phyloP scores from a whole-genome alignment of 2,797 vertebrate genomes.

The Malurus leucopterus region DNA sequence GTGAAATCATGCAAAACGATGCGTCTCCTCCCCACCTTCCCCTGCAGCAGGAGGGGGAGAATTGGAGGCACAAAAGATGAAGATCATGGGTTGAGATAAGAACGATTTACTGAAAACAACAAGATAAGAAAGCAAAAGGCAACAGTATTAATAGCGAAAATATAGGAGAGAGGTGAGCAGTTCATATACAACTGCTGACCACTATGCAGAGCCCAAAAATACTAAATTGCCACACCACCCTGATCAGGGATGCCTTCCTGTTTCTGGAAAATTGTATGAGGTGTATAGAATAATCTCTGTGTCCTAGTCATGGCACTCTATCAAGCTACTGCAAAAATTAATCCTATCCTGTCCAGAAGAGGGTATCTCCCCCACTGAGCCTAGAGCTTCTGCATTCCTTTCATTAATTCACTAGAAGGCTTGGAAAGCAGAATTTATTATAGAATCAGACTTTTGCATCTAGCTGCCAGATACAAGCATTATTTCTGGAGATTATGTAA shows the following conservation, averaged over 20 bases:
- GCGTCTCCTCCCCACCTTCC: not conserved
- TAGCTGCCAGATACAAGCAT: not conserved
- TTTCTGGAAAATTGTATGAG: not conserved
- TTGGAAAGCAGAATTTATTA: not conserved
- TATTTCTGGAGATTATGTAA: not conserved
- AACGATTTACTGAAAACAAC: not conserved
- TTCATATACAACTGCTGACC: not conserved
- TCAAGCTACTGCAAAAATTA: not conserved
- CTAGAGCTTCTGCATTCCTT: not conserved
- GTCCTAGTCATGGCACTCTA: not conserved
- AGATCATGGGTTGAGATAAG: not conserved
- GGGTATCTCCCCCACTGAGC: not conserved
- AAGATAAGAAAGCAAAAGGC: not conserved
- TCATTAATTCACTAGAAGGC: not conserved
- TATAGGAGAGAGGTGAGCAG: not conserved
- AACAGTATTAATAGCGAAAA: not conserved
- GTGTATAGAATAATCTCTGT: not conserved
- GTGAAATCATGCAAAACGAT: not conserved
- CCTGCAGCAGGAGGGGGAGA: not conserved
- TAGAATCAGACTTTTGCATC: not conserved
- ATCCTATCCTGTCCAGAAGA: not conserved
- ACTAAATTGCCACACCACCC: not conserved
- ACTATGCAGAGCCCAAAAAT: not conserved
- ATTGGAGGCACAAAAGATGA: not conserved
- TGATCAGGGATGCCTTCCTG: accelerated